These are phyloP conservation scores for Bungarus multicinctus DNA, from an alignment of 2,113 vertebrate genomes.

Conservation along the genomic window DNA sequence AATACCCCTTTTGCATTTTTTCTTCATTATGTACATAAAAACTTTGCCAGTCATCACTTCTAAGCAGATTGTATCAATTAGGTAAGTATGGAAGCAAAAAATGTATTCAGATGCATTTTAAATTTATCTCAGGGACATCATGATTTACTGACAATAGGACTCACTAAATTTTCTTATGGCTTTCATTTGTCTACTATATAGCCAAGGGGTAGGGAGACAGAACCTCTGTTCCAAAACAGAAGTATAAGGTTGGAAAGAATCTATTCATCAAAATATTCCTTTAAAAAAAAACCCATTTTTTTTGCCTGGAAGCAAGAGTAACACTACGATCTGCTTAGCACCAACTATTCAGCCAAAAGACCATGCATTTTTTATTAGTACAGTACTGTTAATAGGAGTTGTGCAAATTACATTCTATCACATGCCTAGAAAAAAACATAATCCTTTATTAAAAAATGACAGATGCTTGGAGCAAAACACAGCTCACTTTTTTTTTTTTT, in stretches of 20 bases:
- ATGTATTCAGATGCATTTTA: background rate
- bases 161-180: background rate
- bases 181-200: background rate
- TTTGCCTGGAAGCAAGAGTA: background rate
- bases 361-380: conserved; percentile 2
- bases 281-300: too few relatives aligned
- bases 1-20: background rate
- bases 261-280: conserved; percentile 7
- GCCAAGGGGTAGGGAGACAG: background rate
- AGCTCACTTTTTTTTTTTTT: rapidly evolving
- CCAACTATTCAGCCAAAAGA: conserved; percentile 3
- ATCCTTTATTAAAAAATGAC: background rate
- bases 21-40: background rate
- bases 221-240: background rate
- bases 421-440: background rate
- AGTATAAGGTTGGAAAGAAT: conserved; percentile 16
- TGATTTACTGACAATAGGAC: conserved; percentile 14
- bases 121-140: background rate
- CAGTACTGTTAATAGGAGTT: background rate
- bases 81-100: background rate
- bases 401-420: conserved; percentile 5
- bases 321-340: background rate
- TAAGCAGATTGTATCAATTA: background rate
- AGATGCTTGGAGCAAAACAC: background rate
- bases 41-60: background rate